A percentile compares a stretch with the other conserved stretches of the same genome.
Conservation (phyloP, 37 sponge, comb jelly and placozoan species). For the Aplysina aerophoba region DNA sequence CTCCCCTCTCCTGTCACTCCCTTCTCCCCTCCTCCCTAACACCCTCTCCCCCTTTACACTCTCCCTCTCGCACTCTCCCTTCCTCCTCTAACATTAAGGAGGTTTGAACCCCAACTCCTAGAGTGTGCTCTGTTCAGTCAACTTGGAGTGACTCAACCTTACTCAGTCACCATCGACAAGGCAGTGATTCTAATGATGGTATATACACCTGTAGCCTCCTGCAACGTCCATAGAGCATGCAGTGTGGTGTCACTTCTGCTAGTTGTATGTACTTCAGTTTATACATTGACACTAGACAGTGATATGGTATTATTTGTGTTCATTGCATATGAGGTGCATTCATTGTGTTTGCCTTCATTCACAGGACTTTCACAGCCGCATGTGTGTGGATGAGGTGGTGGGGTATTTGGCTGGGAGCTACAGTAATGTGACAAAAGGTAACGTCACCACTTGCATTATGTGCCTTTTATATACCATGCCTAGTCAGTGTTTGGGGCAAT, state of each 20-base stretch:
- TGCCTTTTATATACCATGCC: too few relatives aligned
- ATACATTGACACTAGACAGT: neutral
- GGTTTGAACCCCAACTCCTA: constrained; percentile 50
- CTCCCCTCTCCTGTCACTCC: neutral
- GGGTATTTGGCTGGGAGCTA: constrained; percentile 86
- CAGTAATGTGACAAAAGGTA: constrained; percentile 50
- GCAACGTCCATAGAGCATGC: neutral
- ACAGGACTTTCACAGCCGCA: constrained; percentile 80
- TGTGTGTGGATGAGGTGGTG: constrained; percentile 65
- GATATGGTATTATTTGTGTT: neutral
- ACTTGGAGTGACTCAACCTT: constrained; percentile 76
- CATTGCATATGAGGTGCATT: neutral
- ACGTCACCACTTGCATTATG: too few relatives aligned
- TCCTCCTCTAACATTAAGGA: too few relatives aligned
- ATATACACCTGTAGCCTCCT: too few relatives aligned
- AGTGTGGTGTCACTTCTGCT: neutral
- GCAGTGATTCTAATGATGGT: constrained; percentile 84
- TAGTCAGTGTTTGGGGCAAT: too few relatives aligned
- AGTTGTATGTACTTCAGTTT: neutral
- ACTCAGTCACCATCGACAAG: constrained; percentile 65
- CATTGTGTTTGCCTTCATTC: neutral
- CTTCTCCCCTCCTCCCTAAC: neutral
- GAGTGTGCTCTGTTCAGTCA: constrained; percentile 70
- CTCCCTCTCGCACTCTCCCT: constrained; percentile 14
- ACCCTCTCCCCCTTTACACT: neutral